Conservation (phyloP, 2,113 vertebrate genomes). For the Plotosus lineatus region DNA sequence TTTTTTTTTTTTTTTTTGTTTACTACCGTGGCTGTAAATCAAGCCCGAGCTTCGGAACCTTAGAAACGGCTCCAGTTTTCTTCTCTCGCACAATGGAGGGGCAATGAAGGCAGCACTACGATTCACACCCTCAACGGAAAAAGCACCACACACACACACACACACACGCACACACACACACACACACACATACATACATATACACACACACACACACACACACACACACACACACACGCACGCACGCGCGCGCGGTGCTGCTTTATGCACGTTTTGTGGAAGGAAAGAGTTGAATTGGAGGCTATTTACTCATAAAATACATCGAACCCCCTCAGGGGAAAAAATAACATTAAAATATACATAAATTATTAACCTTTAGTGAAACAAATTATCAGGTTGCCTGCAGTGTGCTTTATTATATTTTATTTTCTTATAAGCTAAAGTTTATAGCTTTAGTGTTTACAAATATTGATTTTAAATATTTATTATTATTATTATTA, state of each 20-base stretch:
- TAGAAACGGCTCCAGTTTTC: conserved; percentile 50
- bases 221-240: background rate
- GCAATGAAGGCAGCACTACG: conserved; percentile 16
- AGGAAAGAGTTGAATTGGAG: background rate
- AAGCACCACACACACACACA: background rate
- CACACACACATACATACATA: background rate
- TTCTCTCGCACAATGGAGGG: conserved; percentile 32
- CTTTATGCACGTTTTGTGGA: background rate
- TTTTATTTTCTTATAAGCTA: background rate
- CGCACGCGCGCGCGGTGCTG: background rate
- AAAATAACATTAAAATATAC: too few species aligned
- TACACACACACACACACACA: background rate
- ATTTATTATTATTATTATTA: background rate
- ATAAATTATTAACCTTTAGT: too few species aligned
- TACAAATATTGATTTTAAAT: background rate
- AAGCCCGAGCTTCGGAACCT: conserved; percentile 33
- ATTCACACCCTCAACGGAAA: conserved; percentile 18
- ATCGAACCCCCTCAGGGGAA: too few species aligned
- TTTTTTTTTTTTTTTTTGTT: conserved; percentile 2
- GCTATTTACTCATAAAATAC: background rate
- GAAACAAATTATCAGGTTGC: background rate
- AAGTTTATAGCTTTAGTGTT: background rate
- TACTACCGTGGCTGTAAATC: conserved; percentile 56
- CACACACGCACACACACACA: conserved; percentile 3
- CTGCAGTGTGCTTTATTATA: background rate